Base-by-base conservation (phyloP, 2,888 invertebrate genomes). In the Euzetes globulus region DNA sequence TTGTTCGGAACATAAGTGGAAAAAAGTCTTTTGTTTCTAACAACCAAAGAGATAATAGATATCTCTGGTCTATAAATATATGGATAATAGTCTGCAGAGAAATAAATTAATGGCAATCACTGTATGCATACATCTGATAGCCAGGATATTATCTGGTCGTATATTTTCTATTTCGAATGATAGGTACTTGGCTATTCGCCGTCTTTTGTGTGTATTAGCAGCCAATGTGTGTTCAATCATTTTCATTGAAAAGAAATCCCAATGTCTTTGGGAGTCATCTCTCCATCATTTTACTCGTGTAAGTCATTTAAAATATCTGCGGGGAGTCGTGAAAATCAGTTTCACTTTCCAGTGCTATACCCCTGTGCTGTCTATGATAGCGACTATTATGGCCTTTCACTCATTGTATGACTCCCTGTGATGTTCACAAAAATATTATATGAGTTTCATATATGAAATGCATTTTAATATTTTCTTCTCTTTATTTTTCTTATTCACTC, bases 241-340 rank as follows among this genome's bases (percentile, higher is more conserved):
- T 22, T 22, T 7, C 1, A 11, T 19, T 5, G n/a, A 19, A 50
- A 13, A 50, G 2, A 5, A 19, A 55, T 22, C 22, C 9, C 55
- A 55, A 55, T 55, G 55, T 25, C 55, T 55, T 50, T 50, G 41
- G 41, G 41, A 41, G 41, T 41, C 41, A 41, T 41, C 41, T 41
- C 41, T 41, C 41, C 5, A 19, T 50, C 50, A 19, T 25, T 22
- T 55, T 4, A 22, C 55, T 55, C 55, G n/a, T 29, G 68, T 68
- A 68, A 68, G 68, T 68, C 68, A 68, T 68, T 68, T 68, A 68
- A 68, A 68, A 68, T 68, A 68, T 68, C 68, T 41, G 45, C 19
- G 22, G 68, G 68, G 68, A 68, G 68, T 68, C 68, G 13, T 60
- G 15, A 68, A 45, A 68, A 33, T 33, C 63, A 63, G 63, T 63